Conservation (phyloP, 1,140 invertebrate genomes). For the Bursaphelenchus mucronatus region DNA sequence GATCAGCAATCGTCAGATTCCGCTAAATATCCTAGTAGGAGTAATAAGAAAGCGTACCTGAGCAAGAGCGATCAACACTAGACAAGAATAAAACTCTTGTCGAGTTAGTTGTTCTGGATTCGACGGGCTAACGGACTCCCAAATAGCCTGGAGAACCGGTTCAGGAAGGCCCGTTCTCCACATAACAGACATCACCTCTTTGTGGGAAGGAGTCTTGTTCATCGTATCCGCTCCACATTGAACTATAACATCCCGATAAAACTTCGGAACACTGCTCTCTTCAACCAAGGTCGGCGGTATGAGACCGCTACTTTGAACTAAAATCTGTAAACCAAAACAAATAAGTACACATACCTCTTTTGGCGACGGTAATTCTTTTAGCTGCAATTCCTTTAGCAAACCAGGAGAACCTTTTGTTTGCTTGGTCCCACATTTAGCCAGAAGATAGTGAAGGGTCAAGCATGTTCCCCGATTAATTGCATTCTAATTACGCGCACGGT, state of each 20-base stretch:
- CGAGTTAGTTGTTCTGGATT: conserved; percentile 50
- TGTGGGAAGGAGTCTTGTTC: conserved; percentile 42
- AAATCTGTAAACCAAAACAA: neutral
- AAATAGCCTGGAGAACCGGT: conserved; percentile 42
- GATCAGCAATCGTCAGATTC: conserved; percentile 39
- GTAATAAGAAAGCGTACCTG: conserved; percentile 30
- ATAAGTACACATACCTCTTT: neutral
- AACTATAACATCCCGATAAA: conserved; percentile 48
- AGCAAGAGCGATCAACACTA: conserved; percentile 53
- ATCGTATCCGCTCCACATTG: conserved; percentile 41
- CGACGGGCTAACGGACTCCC: conserved; percentile 46
- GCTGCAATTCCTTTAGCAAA: conserved; percentile 2
- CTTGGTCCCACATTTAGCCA: conserved; percentile 14
- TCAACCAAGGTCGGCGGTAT: conserved; percentile 47
- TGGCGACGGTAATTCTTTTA: neutral
- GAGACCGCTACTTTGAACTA: conserved; percentile 34
- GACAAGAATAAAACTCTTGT: conserved; percentile 49
- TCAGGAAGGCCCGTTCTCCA: conserved; percentile 35
- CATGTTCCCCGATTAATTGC: too few species aligned
- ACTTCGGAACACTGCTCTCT: conserved; percentile 46
- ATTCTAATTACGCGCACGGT: too few species aligned
- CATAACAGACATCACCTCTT: conserved; percentile 50
- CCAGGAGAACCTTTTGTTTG: conserved; percentile 17
- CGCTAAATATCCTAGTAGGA: conserved; percentile 27
- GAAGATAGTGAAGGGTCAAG: too few species aligned